Evolutionary conservation across 2,888 invertebrate genomes (phyloP).

Genomic region (Rutpela maculata): DNA sequence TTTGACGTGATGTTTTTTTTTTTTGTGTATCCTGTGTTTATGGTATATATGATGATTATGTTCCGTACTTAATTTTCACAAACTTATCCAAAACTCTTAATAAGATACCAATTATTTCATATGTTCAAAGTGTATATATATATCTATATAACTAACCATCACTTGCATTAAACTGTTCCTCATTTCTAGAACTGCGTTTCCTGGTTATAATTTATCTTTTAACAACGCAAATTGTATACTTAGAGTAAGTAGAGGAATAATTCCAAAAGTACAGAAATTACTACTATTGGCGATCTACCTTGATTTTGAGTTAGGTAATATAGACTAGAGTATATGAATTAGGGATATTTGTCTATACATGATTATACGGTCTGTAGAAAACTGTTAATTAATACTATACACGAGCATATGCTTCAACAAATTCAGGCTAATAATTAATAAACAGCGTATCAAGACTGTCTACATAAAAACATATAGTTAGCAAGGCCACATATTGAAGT

Average conservation of each 20-base stretch:
- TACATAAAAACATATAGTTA: constrained; percentile 24
- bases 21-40: no score
- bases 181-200: background rate
- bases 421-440: constrained; percentile 34
- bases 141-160: no score
- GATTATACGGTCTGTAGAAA: constrained; percentile 33
- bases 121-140: no score
- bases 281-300: background rate
- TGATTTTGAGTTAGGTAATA: constrained; percentile 2
- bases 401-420: constrained; percentile 21
- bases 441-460: constrained; percentile 26
- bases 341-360: constrained; percentile 27
- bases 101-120: no score
- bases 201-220: background rate
- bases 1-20: no score
- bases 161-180: background rate
- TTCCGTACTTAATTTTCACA: no score
- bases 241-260: no score
- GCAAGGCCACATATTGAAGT: constrained; percentile 33
- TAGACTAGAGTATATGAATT: background rate
- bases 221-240: background rate
- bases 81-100: no score
- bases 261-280: background rate
- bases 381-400: constrained; percentile 31
- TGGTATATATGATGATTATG: no score